Percentiles rank a stretch among this genome's conserved stretches.
These are phyloP conservation scores for Helicoverpa armigera DNA, from an alignment of 1,140 invertebrate species.

Conservation along the genomic window DNA sequence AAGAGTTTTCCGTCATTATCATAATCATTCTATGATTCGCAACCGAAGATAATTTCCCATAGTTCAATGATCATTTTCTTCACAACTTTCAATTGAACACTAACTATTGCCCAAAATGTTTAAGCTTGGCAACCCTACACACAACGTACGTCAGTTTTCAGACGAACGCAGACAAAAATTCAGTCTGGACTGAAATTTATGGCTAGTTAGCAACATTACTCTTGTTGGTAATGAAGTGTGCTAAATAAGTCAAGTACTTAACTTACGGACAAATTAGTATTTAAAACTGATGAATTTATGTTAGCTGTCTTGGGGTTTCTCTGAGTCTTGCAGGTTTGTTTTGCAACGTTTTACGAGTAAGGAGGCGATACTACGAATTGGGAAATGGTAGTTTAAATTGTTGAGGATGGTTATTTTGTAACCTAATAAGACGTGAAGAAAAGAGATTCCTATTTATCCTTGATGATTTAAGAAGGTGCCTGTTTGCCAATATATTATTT, in stretches of 20 bases:
- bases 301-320: slow-evolving; percentile 9
- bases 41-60: too few species aligned
- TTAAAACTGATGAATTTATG: slow-evolving; percentile 42
- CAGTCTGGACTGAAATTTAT: slow-evolving; percentile 41
- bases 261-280: slow-evolving; percentile 50
- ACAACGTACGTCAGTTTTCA: slow-evolving; percentile 26
- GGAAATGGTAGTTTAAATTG: background rate
- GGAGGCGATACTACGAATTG: background rate
- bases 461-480: too few species aligned
- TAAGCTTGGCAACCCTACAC: slow-evolving; percentile 13
- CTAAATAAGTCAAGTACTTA: slow-evolving; percentile 45
- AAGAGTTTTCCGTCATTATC: too few species aligned
- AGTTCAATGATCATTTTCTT: too few species aligned
- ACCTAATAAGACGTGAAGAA: too few species aligned
- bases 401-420: too few species aligned
- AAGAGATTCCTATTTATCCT: too few species aligned
- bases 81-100: too few species aligned
- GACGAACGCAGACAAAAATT: slow-evolving; percentile 33
- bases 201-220: slow-evolving; percentile 37
- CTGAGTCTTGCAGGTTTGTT: background rate
- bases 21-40: too few species aligned
- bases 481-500: too few species aligned
- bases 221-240: slow-evolving; percentile 28
- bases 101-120: background rate
- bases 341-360: slow-evolving; percentile 12